These are phyloP conservation scores for Drosophila oshimai DNA, from an alignment of 1,140 invertebrate species.

Conservation along the genomic window DNA sequence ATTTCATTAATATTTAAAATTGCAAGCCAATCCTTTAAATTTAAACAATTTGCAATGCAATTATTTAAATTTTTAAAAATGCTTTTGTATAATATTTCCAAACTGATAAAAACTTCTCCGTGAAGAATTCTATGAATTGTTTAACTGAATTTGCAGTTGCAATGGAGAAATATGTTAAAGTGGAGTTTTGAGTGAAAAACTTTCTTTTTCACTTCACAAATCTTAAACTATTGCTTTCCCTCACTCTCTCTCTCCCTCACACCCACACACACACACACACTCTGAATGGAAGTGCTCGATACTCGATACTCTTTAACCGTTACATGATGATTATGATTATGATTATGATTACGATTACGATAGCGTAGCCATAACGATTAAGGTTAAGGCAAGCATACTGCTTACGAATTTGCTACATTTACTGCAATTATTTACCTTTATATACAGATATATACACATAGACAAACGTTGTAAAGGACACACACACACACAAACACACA, in stretches of 20 bases:
- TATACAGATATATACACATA: conserved; percentile 33
- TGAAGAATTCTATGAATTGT: too few relatives aligned
- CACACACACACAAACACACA: conserved; percentile 17
- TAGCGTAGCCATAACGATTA: conserved; percentile 27
- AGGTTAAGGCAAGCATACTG: conserved; percentile 70
- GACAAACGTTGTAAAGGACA: conserved; percentile 4
- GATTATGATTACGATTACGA: conserved; percentile 23
- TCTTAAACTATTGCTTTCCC: conserved; percentile 9
- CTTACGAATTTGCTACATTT: conserved; percentile 79
- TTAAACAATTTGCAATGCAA: too few relatives aligned
- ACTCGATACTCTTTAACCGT: conserved; percentile 39
- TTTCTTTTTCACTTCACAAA: conserved; percentile 17
- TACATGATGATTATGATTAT: conserved; percentile 24
- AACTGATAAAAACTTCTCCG: background rate
- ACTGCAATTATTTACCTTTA: conserved; percentile 79
- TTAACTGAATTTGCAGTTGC: too few relatives aligned
- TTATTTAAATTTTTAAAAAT: background rate
- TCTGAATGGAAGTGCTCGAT: conserved; percentile 45
- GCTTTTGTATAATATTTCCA: background rate
- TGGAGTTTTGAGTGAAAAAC: background rate
- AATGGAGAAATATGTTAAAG: background rate
- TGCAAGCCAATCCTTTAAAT: too few relatives aligned
- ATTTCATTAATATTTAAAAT: too few relatives aligned
- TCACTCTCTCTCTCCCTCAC: background rate
- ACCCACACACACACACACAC: conserved; percentile 21